Percentiles rank a stretch among this genome's conserved stretches.
Conservation (phyloP, 2,888 invertebrate species). For the Oxytorus armatus region DNA sequence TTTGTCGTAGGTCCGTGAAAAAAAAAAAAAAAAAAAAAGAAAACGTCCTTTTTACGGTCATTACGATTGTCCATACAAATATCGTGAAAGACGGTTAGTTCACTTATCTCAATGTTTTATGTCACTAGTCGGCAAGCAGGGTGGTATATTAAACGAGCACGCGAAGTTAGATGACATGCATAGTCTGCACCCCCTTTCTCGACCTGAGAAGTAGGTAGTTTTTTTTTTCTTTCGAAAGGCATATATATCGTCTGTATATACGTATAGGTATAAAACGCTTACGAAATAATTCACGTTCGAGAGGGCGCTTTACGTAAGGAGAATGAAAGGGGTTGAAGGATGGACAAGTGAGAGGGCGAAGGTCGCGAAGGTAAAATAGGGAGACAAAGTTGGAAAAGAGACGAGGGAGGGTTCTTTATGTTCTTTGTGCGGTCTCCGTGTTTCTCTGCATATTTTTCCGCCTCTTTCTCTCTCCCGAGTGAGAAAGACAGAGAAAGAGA, state of each 20-base stretch:
- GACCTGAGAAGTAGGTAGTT: slow-evolving; percentile 25
- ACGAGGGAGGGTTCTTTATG: slow-evolving; percentile 4
- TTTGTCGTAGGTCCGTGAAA: not conserved
- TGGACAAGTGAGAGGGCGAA: slow-evolving; percentile 10
- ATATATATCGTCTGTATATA: slow-evolving; percentile 16
- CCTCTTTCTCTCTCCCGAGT: slow-evolving; percentile 8
- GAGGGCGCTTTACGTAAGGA: not conserved
- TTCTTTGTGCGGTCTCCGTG: not conserved
- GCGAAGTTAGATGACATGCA: slow-evolving; percentile 20
- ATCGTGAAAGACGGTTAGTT: slow-evolving; percentile 31
- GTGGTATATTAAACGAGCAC: slow-evolving; percentile 55
- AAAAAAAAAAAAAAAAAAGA: not conserved
- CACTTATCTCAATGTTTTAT: slow-evolving; percentile 52
- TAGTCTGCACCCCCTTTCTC: slow-evolving; percentile 20
- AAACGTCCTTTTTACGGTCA: slow-evolving; percentile 1
- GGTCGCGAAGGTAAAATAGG: slow-evolving; percentile 26
- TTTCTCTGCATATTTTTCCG: slow-evolving; percentile 1
- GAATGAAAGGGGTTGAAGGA: slow-evolving; percentile 40
- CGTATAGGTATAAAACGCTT: slow-evolving; percentile 11
- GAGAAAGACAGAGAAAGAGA: too few species aligned
- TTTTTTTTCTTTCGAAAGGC: slow-evolving; percentile 37
- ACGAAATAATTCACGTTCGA: slow-evolving; percentile 56
- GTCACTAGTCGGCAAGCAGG: slow-evolving; percentile 41
- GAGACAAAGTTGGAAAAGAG: slow-evolving; percentile 10
- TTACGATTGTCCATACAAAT: slow-evolving; percentile 9